These are phyloP conservation scores for Paragorgia papillata DNA, from an alignment of 92 coral and sea anemone genomes.

Conservation along the genomic window DNA sequence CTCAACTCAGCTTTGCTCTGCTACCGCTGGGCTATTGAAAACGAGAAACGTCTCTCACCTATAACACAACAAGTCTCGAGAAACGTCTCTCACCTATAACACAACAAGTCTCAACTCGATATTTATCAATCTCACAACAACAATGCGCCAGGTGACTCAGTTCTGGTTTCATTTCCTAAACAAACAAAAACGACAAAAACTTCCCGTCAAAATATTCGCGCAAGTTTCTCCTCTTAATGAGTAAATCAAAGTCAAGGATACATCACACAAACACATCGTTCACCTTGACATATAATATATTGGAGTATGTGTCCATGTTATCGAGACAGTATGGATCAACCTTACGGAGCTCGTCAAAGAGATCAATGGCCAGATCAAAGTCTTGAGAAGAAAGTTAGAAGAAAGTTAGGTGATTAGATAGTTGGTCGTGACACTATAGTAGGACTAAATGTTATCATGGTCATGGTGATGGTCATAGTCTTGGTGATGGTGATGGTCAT, in stretches of 20 bases:
- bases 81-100: conserved; percentile 71
- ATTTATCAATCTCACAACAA: conserved; percentile 81
- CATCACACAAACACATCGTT: too few species aligned
- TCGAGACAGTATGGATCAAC: conserved; percentile 83
- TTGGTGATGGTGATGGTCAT: too few species aligned
- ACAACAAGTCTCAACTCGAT: conserved; percentile 97
- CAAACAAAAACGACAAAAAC: not conserved
- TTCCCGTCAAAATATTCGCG: too few species aligned
- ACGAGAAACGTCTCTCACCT: conserved; percentile 56
- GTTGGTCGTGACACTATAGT: too few species aligned
- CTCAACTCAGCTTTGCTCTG: too few species aligned
- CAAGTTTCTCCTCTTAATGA: too few species aligned
- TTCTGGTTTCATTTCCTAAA: conserved; percentile 93
- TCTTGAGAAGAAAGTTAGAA: conserved; percentile 51
- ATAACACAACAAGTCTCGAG: conserved; percentile 64
- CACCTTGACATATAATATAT: conserved; percentile 93
- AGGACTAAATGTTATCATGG: too few species aligned
- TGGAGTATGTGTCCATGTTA: conserved; percentile 90
- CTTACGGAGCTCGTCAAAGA: conserved; percentile 78
- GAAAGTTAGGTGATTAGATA: too few species aligned
- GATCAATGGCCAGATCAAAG: conserved; percentile 83
- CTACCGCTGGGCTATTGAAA: too few species aligned
- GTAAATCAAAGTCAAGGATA: too few species aligned
- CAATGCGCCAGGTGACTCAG: conserved; percentile 92
- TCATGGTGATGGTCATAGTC: too few species aligned